Evolutionary conservation across 2,113 vertebrate species (phyloP), one percentile per base, ranked within the genome.

Genomic region (Excalfactoria chinensis): DNA sequence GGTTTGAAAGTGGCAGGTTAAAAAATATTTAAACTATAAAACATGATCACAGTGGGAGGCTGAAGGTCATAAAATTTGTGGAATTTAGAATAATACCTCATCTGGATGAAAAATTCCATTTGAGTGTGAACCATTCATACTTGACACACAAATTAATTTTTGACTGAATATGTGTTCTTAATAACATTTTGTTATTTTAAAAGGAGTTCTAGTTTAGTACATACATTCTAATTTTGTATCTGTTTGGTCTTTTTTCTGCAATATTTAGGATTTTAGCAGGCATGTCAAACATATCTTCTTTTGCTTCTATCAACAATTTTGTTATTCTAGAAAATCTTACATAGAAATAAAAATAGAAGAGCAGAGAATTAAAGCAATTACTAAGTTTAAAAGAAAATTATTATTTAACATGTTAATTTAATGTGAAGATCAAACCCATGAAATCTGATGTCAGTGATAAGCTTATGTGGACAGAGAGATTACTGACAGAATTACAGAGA

Each of bases 401-500:
- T 85, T 67, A 41, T 63, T 44, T 35, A 59, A 21, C n/a, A 78
- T 14, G 63, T 25, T 15, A 84, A 83, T 89, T 93, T 22, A 90
- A 82, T 94, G 82, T 76, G 74, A 86, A 40, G 60, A 75, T 83
- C 44, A 90, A 89, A 56, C 30, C 70, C 12, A 75, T 93, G 92
- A 92, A 93, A 51, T 74, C 96, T 84, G 80, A 89, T 91, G 80
- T 81, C 84, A 80, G 78, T 82, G n/a, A 37, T 40, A 58, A 74
- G 11, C 18, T 90, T 75, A 51, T 71, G 28, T 18, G 10, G 71
- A 79, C 74, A 72, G 35, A 91, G 30, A 78, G 28, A 73, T 15
- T 18, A 13, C 44, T 10, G 7, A 9, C 14, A 69, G 4, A 73
- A 88, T 91, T 34, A 49, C 23, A 56, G 46, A 82, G n/a, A 43